Evolutionary conservation across 2,797 vertebrate species (phyloP).

Genomic region (Rhadinocentrus ornatus): DNA sequence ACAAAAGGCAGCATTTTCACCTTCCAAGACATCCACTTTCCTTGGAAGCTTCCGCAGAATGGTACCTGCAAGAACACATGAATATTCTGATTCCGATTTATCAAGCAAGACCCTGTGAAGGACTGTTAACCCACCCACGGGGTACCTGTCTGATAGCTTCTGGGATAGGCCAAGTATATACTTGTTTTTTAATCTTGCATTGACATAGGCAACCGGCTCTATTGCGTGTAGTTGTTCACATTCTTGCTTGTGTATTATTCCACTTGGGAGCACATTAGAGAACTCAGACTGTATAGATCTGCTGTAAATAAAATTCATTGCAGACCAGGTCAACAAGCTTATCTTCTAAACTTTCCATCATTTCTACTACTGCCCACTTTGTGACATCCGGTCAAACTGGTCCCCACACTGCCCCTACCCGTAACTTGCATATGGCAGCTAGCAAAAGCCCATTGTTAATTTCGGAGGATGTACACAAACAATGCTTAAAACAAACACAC

Average conservation of each 20-base stretch:
- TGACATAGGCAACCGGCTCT: neutral
- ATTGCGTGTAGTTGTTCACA: neutral
- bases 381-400: no score
- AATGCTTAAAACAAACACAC: no score
- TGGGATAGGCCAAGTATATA: neutral
- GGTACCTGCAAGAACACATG: slow-evolving; percentile 80
- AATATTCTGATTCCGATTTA: neutral
- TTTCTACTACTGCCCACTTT: no score
- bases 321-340: no score
- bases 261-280: no score
- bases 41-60: slow-evolving; percentile 93
- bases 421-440: no score
- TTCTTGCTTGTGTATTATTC: neutral
- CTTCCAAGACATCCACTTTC: slow-evolving; percentile 95
- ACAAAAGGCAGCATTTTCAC: slow-evolving; percentile 96
- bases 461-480: no score
- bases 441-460: no score
- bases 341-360: no score
- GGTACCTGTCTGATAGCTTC: neutral
- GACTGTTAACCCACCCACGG: neutral
- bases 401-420: no score
- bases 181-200: neutral
- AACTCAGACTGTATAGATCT: no score
- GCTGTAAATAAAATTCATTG: no score
- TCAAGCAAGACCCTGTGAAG: neutral